phyloP scores from a whole-genome alignment of 2,888 invertebrate species.

The Azorinus chamasolen region DNA sequence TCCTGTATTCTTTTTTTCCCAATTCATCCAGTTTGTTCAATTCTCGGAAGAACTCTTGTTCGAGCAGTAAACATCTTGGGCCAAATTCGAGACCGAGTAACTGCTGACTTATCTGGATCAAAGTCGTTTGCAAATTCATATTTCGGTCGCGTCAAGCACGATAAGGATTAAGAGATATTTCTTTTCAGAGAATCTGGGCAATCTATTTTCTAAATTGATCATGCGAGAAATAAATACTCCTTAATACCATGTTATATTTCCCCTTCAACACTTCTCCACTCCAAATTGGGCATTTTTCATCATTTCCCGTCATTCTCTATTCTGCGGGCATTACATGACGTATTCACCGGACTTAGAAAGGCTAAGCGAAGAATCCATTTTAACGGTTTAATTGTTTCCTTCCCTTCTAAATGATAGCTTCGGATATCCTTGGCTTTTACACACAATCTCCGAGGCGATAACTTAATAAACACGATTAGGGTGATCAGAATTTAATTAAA shows the following conservation, averaged over 20 bases:
- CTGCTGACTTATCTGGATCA: too few relatives aligned
- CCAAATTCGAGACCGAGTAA: too few relatives aligned
- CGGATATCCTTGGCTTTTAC: constrained; percentile 50
- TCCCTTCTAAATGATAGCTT: constrained; percentile 49
- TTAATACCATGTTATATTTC: constrained; percentile 60
- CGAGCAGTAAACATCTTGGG: too few relatives aligned
- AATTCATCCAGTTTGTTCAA: too few relatives aligned
- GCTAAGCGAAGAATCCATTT: constrained; percentile 51
- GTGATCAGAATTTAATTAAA: constrained; percentile 69
- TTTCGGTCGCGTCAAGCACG: too few relatives aligned
- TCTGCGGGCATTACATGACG: constrained; percentile 53
- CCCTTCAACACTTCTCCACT: constrained; percentile 40
- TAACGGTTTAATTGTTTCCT: constrained; percentile 62
- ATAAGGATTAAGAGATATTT: too few relatives aligned
- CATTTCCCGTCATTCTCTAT: constrained; percentile 52
- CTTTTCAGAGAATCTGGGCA: constrained; percentile 21
- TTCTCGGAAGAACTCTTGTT: too few relatives aligned
- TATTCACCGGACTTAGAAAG: constrained; percentile 51
- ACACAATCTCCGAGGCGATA: constrained; percentile 51
- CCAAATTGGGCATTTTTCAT: constrained; percentile 57
- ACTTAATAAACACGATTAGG: constrained; percentile 66
- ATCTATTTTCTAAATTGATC: constrained; percentile 64
- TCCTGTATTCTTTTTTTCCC: too few relatives aligned
- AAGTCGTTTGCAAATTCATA: too few relatives aligned
- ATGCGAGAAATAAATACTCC: constrained; percentile 62